Percentiles rank a stretch among this genome's conserved stretches.
Evolutionary conservation across 2,113 vertebrate genomes (phyloP).

Genomic region (Motacilla alba): DNA sequence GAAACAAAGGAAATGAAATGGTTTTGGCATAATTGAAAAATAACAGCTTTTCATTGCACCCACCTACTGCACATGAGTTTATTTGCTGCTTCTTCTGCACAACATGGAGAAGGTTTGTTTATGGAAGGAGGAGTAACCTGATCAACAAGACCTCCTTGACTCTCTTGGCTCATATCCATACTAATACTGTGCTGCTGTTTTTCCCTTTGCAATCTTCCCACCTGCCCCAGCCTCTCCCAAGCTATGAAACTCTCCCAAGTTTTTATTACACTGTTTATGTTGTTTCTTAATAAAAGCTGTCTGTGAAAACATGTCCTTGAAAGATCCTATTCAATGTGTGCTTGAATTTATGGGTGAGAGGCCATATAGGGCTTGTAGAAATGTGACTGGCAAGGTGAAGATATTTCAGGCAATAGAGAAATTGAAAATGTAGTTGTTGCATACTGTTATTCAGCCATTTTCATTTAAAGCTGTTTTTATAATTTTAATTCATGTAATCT

Average conservation of each 20-base stretch:
- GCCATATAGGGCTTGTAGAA: not conserved
- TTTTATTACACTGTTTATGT: constrained; percentile 24
- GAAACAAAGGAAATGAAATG: not conserved
- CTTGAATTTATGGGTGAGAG: not conserved
- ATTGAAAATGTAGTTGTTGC: not conserved
- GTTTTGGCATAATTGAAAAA: not conserved
- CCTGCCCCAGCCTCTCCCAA: not conserved
- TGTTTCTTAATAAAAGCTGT: constrained; percentile 33
- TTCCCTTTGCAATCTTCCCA: not conserved
- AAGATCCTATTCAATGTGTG: not conserved
- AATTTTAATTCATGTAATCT: not conserved
- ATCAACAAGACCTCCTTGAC: not conserved
- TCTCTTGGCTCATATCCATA: not conserved
- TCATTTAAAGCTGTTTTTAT: not conserved
- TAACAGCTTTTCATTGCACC: not conserved
- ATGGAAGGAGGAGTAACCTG: not conserved
- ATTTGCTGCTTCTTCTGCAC: not conserved
- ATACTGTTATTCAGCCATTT: not conserved
- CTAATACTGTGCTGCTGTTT: not conserved
- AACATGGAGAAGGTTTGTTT: not conserved
- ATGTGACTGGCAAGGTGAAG: not conserved
- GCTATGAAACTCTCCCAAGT: not conserved
- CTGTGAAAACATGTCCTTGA: constrained; percentile 1
- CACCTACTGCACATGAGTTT: not conserved
- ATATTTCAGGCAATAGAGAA: not conserved